Percentiles rank a stretch among this genome's conserved stretches.
Conservation (phyloP, 1,140 invertebrate genomes). For the Lordiphosa mommai region DNA sequence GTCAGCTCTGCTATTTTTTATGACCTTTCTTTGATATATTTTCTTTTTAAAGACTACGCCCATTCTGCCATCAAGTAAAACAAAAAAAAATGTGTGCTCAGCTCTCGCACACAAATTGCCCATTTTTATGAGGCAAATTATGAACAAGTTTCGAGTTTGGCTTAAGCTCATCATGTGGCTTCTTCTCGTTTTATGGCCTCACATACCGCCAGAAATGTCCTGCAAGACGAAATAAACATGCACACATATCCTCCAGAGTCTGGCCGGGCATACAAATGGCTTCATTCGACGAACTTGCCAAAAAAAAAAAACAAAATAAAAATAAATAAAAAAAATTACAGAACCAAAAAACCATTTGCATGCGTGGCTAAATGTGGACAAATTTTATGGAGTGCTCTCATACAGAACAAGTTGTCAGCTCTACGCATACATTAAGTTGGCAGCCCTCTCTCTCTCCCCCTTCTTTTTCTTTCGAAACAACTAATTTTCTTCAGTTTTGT, state of each 20-base stretch:
- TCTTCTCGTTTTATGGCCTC: conserved; percentile 8
- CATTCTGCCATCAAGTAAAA: not conserved
- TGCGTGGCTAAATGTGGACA: conserved; percentile 52
- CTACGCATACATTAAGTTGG: conserved; percentile 3
- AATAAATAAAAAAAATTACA: too few relatives aligned
- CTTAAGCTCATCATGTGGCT: conserved; percentile 21
- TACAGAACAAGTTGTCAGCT: conserved; percentile 1
- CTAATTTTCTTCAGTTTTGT: conserved; percentile 43
- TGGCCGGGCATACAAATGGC: conserved; percentile 62
- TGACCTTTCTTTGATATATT: too few relatives aligned
- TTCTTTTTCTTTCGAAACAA: conserved; percentile 4
- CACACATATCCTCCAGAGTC: conserved; percentile 3
- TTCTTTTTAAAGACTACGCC: not conserved
- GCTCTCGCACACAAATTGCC: conserved; percentile 46
- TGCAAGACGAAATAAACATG: conserved; percentile 19
- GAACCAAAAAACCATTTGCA: conserved; percentile 46
- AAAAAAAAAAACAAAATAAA: not conserved
- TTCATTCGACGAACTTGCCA: conserved; percentile 50
- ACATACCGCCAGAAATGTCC: conserved; percentile 13
- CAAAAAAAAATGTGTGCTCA: not conserved
- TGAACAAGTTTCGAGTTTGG: conserved; percentile 40
- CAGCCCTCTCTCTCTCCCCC: not conserved
- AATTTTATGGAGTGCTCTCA: conserved; percentile 41
- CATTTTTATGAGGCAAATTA: conserved; percentile 62
- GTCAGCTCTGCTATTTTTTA: too few relatives aligned